phyloP scores from a whole-genome alignment of 2,888 invertebrate species.

The Flexamia atlantica region DNA sequence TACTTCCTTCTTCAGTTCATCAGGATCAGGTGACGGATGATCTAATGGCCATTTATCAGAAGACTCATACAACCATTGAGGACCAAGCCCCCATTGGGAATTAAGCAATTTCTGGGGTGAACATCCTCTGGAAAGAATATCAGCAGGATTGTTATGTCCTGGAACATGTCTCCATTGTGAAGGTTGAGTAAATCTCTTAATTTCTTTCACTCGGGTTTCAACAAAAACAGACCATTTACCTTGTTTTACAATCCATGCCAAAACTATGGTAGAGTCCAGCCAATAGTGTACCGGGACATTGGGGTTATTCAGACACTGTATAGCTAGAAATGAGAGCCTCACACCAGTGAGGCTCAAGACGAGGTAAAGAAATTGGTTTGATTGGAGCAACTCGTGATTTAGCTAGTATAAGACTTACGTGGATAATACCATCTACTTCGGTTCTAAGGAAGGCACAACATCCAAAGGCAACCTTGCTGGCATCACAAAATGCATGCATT shows the following conservation, averaged over 20 bases:
- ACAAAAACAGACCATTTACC: conserved; percentile 61
- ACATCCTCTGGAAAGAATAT: no score
- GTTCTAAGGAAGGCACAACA: background rate
- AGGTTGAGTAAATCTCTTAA: no score
- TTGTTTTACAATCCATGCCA: conserved; percentile 62
- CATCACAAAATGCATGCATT: background rate
- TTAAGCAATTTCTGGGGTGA: no score
- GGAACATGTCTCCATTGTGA: no score
- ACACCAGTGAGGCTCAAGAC: background rate
- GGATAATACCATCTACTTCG: background rate
- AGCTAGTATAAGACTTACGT: background rate
- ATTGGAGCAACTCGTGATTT: conserved; percentile 9
- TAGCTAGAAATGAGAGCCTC: background rate
- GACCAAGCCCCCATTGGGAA: no score
- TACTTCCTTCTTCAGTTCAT: no score
- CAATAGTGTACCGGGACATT: conserved; percentile 19
- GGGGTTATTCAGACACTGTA: background rate
- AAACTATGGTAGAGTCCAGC: conserved; percentile 63
- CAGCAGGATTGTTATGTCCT: no score
- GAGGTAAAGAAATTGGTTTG: background rate
- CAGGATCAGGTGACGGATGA: no score
- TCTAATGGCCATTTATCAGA: no score
- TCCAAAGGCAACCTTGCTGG: background rate
- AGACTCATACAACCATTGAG: no score
- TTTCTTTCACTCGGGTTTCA: no score